phyloP scores from a whole-genome alignment of 2,113 vertebrate genomes.

The Abramis brama region DNA sequence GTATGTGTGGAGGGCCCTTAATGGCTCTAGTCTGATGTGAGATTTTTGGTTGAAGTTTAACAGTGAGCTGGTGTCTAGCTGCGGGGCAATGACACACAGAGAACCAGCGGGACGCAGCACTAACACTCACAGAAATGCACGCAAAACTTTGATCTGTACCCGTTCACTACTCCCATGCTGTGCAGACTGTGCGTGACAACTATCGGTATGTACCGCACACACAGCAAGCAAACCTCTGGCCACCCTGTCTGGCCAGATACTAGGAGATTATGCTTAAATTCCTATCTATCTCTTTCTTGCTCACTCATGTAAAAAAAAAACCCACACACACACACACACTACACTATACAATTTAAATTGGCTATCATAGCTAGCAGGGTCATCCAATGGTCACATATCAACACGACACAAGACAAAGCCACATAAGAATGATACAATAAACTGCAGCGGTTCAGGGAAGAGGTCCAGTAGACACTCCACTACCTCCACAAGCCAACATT shows the following conservation, averaged over 20 bases:
- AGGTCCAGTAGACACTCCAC: background rate
- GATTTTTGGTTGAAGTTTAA: conserved; percentile 14
- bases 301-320: background rate
- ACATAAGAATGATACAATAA: background rate
- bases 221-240: conserved; percentile 15
- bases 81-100: conserved; percentile 18
- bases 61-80: conserved; percentile 22
- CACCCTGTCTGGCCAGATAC: conserved; percentile 16
- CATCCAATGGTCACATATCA: conserved; percentile 33
- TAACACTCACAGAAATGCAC: conserved; percentile 19
- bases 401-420: conserved; percentile 15
- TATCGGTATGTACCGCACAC: background rate
- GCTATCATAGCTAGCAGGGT: conserved; percentile 25
- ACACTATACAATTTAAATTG: conserved; percentile 6
- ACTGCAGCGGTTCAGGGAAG: background rate
- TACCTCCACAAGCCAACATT: background rate
- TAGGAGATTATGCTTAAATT: conserved; percentile 1
- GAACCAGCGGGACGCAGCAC: conserved; percentile 1
- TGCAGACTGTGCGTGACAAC: background rate
- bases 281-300: background rate
- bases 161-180: conserved; percentile 2
- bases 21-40: background rate
- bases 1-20: background rate
- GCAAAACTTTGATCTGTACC: conserved; percentile 27
- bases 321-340: background rate